Percentiles rank a stretch among this genome's conserved stretches.
phyloP scores from a whole-genome alignment of 2,113 vertebrate species.

The Neotoma lepida region DNA sequence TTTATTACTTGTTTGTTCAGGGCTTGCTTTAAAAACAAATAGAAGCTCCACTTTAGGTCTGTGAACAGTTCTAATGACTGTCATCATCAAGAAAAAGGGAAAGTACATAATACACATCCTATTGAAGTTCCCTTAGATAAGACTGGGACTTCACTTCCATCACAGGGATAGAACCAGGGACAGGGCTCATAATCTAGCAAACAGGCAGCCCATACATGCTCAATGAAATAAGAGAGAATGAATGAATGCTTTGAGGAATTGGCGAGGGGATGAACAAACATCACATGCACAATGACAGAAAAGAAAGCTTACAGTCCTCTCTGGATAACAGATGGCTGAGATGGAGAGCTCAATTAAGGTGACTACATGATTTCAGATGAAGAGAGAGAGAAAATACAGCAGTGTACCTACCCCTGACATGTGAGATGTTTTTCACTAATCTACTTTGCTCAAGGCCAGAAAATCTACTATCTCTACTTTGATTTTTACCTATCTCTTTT shows the following conservation, averaged over 20 bases:
- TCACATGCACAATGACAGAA: neutral
- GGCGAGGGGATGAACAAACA: neutral
- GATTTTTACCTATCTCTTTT: neutral
- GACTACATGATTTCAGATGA: neutral
- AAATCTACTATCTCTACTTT: neutral
- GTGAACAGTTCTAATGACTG: neutral
- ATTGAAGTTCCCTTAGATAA: neutral
- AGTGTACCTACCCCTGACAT: neutral
- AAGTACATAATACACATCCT: neutral
- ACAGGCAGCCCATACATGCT: neutral
- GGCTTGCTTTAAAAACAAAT: neutral
- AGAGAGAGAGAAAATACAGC: neutral
- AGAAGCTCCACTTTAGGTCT: neutral
- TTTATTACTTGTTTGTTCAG: neutral
- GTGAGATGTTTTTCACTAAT: neutral
- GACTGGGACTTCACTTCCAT: neutral
- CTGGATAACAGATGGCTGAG: neutral
- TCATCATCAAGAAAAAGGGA: neutral
- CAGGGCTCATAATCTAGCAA: neutral
- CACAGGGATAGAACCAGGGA: neutral
- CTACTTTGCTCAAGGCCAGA: neutral
- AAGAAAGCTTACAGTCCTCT: neutral
- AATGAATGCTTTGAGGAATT: neutral
- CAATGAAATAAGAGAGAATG: neutral
- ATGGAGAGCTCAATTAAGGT: neutral